These are phyloP conservation scores for Schizopygopsis malacanthus DNA, from an alignment of 2,797 vertebrate species.

Conservation along the genomic window DNA sequence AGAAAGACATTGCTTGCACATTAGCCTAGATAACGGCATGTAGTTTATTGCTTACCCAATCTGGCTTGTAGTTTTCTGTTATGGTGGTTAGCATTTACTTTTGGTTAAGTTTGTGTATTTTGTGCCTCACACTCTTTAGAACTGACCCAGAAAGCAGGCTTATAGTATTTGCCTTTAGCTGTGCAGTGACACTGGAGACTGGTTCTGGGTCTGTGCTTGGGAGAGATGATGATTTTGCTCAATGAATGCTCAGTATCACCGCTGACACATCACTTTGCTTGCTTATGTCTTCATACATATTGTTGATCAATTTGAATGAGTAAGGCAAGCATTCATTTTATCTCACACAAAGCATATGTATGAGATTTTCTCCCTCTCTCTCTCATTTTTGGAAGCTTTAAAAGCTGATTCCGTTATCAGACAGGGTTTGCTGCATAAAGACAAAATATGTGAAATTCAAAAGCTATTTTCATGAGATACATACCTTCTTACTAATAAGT, in stretches of 20 bases:
- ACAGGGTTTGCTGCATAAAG: background rate
- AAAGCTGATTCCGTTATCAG: conserved; percentile 14
- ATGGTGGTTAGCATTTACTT: conserved; percentile 23
- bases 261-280: conserved; percentile 43
- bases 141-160: conserved; percentile 25
- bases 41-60: background rate
- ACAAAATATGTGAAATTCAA: background rate
- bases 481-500: conserved; percentile 20
- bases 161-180: conserved; percentile 1
- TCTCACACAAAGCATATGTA: conserved; percentile 1
- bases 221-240: conserved; percentile 30
- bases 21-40: background rate
- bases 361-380: conserved; percentile 4
- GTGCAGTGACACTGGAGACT: conserved; percentile 4
- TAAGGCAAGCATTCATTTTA: conserved; percentile 23
- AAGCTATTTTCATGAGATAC: conserved; percentile 32
- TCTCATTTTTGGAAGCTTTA: background rate
- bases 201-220: conserved; percentile 36
- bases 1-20: conserved; percentile 25
- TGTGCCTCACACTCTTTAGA: conserved; percentile 18
- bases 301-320: conserved; percentile 5
- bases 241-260: conserved; percentile 49
- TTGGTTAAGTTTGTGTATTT: conserved; percentile 17
- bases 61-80: conserved; percentile 30
- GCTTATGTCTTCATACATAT: conserved; percentile 33